Evolutionary conservation across 2,113 vertebrate genomes (phyloP).

Genomic region (Dendropsophus ebraccatus): DNA sequence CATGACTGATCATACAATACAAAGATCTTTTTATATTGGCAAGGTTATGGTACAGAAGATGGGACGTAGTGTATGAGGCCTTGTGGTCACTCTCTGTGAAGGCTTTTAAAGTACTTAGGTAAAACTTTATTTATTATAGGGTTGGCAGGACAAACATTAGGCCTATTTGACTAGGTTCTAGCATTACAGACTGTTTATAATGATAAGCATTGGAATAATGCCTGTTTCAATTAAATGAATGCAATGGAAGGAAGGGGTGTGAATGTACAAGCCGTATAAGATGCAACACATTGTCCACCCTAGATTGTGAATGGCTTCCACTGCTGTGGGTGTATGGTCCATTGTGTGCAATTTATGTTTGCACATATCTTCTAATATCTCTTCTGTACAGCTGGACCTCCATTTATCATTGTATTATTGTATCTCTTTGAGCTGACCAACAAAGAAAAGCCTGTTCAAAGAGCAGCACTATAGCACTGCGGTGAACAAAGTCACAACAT

Average conservation of each 20-base stretch:
- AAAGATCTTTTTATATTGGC: no score
- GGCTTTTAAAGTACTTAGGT: background rate
- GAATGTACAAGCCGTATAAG: background rate
- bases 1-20: no score
- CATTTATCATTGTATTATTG: slow-evolving; percentile 13
- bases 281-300: background rate
- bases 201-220: background rate
- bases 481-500: background rate
- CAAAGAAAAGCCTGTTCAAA: background rate
- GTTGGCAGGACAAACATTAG: background rate
- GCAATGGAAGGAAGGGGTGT: background rate
- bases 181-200: background rate
- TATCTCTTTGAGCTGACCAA: background rate
- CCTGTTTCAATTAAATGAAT: background rate
- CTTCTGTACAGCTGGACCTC: background rate
- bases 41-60: no score
- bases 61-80: no score
- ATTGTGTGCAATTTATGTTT: slow-evolving; percentile 5
- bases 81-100: no score
- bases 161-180: background rate
- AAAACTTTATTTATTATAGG: background rate
- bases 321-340: background rate
- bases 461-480: background rate
- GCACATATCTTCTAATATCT: slow-evolving; percentile 9
- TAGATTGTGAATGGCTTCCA: background rate